Conservation (phyloP, 2,888 invertebrate species). For the Lasioglossum leucozonium region DNA sequence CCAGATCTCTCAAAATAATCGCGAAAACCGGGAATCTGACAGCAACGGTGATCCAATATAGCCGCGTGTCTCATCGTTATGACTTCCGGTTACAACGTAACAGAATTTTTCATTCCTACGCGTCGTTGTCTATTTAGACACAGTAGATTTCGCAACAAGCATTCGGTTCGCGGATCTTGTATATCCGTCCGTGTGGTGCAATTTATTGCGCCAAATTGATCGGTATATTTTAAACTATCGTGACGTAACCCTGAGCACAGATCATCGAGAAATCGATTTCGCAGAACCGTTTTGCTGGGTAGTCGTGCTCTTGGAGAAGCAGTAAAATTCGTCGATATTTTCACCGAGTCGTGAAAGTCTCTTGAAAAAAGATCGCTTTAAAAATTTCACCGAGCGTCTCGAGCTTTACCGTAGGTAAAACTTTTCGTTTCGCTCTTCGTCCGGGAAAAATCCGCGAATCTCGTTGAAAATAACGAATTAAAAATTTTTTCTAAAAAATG, state of each 20-base stretch:
- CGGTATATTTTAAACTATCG: not conserved
- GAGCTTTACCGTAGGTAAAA: not conserved
- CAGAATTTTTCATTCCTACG: not conserved
- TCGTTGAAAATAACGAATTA: not conserved
- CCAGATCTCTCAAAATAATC: slow-evolving; percentile 31
- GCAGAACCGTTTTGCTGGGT: not conserved
- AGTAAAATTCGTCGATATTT: not conserved
- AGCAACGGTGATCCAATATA: not conserved
- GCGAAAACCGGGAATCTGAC: not conserved
- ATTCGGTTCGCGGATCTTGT: not conserved
- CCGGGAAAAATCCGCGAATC: not conserved
- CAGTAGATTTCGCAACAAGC: not conserved
- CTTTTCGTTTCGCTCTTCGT: not conserved
- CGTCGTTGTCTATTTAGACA: not conserved
- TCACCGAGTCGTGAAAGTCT: not conserved
- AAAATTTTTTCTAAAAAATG: no score
- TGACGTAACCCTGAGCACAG: not conserved
- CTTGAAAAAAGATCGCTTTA: not conserved
- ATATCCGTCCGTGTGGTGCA: not conserved
- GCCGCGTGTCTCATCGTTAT: not conserved
- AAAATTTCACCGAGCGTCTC: not conserved
- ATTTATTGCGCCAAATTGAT: slow-evolving; percentile 1
- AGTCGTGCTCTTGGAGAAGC: not conserved
- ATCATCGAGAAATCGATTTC: not conserved
- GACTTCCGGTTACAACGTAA: not conserved